A percentile compares a stretch with the other conserved stretches of the same genome.
Evolutionary conservation across 2,113 vertebrate genomes (phyloP).

Genomic region (Silurus meridionalis): DNA sequence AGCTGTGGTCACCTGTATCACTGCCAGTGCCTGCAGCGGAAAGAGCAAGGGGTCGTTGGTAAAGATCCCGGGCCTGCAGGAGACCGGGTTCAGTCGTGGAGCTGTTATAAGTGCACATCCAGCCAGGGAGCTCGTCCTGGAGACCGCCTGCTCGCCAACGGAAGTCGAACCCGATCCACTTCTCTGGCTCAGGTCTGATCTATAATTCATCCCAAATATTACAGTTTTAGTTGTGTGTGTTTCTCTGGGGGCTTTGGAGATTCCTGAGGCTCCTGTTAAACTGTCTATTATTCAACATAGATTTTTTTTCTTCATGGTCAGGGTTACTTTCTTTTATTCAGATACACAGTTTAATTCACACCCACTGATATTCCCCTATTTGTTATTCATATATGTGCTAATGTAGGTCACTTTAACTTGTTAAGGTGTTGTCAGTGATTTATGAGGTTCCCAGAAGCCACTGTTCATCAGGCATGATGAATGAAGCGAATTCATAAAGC

Average conservation of each 20-base stretch:
- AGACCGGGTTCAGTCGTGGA: conserved; percentile 80
- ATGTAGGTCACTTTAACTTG: conserved; percentile 18
- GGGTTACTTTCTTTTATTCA: background rate
- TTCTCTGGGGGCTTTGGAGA: background rate
- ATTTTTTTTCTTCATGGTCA: background rate
- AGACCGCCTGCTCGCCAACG: conserved; percentile 63
- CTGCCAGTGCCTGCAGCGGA: conserved; percentile 87
- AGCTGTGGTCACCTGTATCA: conserved; percentile 98
- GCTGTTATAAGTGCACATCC: conserved; percentile 90
- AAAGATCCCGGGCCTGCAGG: conserved; percentile 50
- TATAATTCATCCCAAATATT: background rate
- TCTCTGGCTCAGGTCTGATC: conserved; percentile 83
- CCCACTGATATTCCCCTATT: conserved; percentile 12
- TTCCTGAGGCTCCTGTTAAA: background rate
- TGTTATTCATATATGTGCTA: conserved; percentile 23
- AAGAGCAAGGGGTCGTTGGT: conserved; percentile 70
- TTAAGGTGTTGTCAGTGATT: conserved; percentile 5
- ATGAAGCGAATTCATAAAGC: conserved; percentile 8
- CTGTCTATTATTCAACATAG: background rate
- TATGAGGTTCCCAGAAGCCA: conserved; percentile 12
- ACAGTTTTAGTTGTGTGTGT: background rate
- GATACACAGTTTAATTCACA: background rate
- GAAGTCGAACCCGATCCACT: conserved; percentile 66
- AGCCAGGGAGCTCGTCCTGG: conserved; percentile 77
- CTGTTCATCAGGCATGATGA: conserved; percentile 5